A percentile compares a stretch with the other conserved stretches of the same genome.
Evolutionary conservation across 2,888 invertebrate species (phyloP).

Genomic region (Cheilosia impressa): DNA sequence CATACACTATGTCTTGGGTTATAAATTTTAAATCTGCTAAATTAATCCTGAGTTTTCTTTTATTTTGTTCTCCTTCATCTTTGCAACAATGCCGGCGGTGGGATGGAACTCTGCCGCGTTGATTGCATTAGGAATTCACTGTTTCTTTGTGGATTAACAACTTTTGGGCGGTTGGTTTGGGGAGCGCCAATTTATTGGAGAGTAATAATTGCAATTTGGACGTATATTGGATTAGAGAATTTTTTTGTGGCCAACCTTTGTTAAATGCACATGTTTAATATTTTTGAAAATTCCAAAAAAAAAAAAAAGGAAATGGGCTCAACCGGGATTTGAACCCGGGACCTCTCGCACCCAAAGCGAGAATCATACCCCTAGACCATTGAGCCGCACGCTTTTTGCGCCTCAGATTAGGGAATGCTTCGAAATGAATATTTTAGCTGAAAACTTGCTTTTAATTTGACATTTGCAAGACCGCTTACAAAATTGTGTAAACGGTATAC

Average conservation of each 20-base stretch:
- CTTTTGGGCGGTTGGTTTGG: neutral
- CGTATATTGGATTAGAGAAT: neutral
- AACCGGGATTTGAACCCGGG: conserved; percentile 87
- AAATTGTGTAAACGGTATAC: no score
- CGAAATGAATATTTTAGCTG: no score
- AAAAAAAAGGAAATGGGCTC: conserved; percentile 82
- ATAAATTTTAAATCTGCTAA: conserved; percentile 83
- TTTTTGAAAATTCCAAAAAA: neutral
- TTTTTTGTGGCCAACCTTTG: no score
- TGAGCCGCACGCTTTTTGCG: conserved; percentile 79
- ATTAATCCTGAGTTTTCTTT: conserved; percentile 79
- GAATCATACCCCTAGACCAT: conserved; percentile 87
- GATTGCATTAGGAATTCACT: conserved; percentile 71
- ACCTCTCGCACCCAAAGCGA: conserved; percentile 87
- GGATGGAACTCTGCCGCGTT: conserved; percentile 30
- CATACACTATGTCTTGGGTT: conserved; percentile 76
- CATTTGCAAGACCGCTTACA: no score
- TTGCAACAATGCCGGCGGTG: neutral
- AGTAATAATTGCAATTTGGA: neutral
- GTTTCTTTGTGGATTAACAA: conserved; percentile 59
- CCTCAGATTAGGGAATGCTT: no score
- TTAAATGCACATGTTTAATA: no score
- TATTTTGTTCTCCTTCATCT: conserved; percentile 16
- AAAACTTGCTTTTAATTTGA: no score
- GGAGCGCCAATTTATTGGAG: neutral